Evolutionary conservation across 2,113 vertebrate genomes (phyloP).

Genomic region (Oreochromis tanganicae): DNA sequence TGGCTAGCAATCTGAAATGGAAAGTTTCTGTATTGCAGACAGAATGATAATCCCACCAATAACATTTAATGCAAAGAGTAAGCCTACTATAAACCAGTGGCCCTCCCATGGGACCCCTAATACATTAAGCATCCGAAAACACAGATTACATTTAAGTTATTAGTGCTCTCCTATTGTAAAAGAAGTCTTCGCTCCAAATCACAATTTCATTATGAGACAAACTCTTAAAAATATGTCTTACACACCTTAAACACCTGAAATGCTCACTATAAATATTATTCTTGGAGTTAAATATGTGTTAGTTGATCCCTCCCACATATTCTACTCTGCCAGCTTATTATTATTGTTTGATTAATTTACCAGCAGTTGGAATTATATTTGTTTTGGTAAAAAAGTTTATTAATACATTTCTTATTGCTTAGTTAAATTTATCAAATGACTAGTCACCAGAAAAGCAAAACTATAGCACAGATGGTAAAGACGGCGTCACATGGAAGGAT

Average conservation of each 20-base stretch:
- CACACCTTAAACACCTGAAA: not conserved
- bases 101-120: not conserved
- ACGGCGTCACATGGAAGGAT: not conserved
- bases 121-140: not conserved
- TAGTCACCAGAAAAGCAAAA: not conserved
- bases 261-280: not conserved
- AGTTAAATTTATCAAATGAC: not conserved
- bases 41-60: not conserved
- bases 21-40: not conserved
- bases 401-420: not conserved
- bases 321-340: not conserved
- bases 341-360: not conserved
- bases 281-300: not conserved
- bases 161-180: not conserved
- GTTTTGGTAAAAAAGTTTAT: not conserved
- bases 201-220: not conserved
- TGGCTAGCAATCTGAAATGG: not conserved
- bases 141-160: not conserved
- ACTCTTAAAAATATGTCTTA: not conserved
- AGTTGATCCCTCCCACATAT: not conserved
- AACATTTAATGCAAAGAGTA: not conserved
- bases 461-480: not conserved
- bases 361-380: not conserved
- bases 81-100: not conserved
- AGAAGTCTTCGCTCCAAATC: not conserved